Evolutionary conservation across 2,888 invertebrate species (phyloP).

Genomic region (Petrolisthes manimaculis): DNA sequence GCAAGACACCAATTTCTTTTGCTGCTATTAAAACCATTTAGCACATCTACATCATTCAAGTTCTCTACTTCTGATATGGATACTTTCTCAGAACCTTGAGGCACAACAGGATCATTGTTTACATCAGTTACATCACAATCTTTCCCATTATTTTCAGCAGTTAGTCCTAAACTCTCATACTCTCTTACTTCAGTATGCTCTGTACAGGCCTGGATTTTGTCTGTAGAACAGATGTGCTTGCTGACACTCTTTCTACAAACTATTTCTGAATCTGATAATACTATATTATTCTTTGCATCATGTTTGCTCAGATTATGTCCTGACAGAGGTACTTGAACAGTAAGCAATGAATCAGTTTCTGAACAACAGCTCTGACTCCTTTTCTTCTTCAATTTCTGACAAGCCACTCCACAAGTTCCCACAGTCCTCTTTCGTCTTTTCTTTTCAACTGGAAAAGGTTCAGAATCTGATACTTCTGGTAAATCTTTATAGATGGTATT

Average conservation of each 20-base stretch:
- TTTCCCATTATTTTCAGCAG: no score
- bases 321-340: background rate
- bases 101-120: no score
- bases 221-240: no score
- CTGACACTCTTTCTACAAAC: no score
- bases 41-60: no score
- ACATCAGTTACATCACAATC: no score
- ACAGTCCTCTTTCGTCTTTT: constrained; percentile 8
- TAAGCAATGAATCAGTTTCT: background rate
- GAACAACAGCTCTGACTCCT: constrained; percentile 19
- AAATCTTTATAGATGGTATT: background rate
- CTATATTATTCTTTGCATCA: background rate
- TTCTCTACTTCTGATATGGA: no score
- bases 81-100: no score
- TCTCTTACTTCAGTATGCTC: no score
- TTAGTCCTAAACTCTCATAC: no score
- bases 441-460: constrained; percentile 27
- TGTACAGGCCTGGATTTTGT: no score
- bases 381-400: background rate
- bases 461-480: constrained; percentile 43
- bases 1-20: background rate
- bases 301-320: background rate
- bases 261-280: background rate
- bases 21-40: background rate
- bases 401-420: background rate